Evolutionary conservation across 2,113 vertebrate species (phyloP), one percentile per base, ranked within the genome.

Genomic region (Fulmarus glacialis): DNA sequence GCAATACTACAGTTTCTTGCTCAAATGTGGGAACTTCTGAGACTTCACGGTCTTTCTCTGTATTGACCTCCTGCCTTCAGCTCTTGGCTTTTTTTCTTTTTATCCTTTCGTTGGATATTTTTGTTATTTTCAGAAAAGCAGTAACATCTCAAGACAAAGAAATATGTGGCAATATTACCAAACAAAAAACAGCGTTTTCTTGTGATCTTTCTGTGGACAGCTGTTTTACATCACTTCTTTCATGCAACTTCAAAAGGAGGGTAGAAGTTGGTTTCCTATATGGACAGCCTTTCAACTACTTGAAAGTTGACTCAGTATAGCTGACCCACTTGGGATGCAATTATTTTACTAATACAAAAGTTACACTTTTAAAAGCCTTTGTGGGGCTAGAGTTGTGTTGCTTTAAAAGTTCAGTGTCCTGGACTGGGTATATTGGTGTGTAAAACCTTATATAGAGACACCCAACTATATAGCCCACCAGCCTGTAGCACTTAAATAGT

Each of bases 211-310:
- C 87, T 59, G 53, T 15, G 47, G 87, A 43, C 96, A 95, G 92
- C 88, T 95, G 92, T 13, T 95, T 92, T 53, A 20, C 79, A 92
- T 95, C 88, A 19, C 78, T 91, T 43, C 89, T 84, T 78, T 79
- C 77, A 47, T 55, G 47, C 52, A 18, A 2, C 79, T 77, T 89
- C 87, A 90, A 48, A 75, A 71, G 68, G 40, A 67, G 83, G 47
- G 50, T 40, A 14, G 63, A 64, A 73, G 18, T 70, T 89, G 80
- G 15, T 90, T 92, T 91, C 67, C 38, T 70, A 0, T 84, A 60
- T 52, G 43, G 30, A 8, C 75, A 59, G 67, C 56, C 60, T 87
- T 87, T 84, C 43, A 63, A 3, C 56, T 67, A 2, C 56, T 63
- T 71, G 73, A 17, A 55, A 32, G 43, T 92, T 64, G 67, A 22